Evolutionary conservation across 2,888 invertebrate species (phyloP), one percentile per base, ranked within the genome.

Genomic region (Pterostichus madidus): DNA sequence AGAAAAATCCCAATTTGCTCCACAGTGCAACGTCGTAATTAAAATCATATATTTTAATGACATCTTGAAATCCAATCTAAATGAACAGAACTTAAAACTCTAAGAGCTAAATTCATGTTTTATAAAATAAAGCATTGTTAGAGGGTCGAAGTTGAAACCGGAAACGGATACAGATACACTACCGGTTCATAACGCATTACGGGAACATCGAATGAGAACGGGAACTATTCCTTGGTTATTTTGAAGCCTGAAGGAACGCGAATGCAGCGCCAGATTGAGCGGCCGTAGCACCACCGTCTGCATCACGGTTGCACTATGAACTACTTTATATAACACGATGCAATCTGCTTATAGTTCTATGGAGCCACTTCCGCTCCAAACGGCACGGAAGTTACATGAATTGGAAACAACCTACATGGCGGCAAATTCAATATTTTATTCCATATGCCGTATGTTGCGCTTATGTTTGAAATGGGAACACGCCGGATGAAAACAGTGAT

Each of bases 391-490:
- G 59, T 81, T 75, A 75, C 75, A 32, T 61, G 81, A 81, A 81
- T 81, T 75, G 81, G 61, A 75, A 81, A 81, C 75, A 46, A 73
- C 31, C 61, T 59, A 46, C 75, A 73, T 75, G 73, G 56, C 31
- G 17, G n/a, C 46, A 81, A 75, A 75, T 81, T 81, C 73, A 81
- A 75, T 81, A 81, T 81, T 81, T 81, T 81, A 81, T 75, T 81
- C 56, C 64, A 7, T 15, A 15, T 77, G 53, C 44, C 32, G 75
- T 75, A 11, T 75, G 52, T 52, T 52, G 73, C 13, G 24, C n/a
- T 11, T 64, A 24, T 24, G 59, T 59, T 59, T 31, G 31, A 59
- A 8, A 31, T 59, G 59, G 8, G 15, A 24, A 59, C 31, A 39
- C 8, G 5, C 5, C 39, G 6, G 39, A 39, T 39, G 39, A 39